Percentiles rank a stretch among this genome's conserved stretches.
These are phyloP conservation scores for Peromyscus melanophrys DNA, from an alignment of 2,797 vertebrate species.

Conservation along the genomic window DNA sequence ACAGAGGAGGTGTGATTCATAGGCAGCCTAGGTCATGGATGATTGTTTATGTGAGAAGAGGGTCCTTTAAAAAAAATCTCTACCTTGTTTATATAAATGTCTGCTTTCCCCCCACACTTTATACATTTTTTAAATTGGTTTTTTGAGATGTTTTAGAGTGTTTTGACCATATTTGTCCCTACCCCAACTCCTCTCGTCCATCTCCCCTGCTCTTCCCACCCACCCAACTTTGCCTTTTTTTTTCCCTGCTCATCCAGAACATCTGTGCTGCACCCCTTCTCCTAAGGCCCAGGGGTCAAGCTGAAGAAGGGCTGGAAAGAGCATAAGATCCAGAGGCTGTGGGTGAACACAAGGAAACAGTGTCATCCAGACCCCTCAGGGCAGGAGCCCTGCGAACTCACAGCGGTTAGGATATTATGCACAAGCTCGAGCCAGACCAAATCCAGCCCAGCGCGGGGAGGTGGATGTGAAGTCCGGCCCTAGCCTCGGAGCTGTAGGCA, in stretches of 20 bases:
- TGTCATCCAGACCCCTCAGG: neutral
- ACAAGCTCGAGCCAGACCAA: neutral
- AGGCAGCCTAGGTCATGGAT: neutral
- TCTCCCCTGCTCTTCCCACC: neutral
- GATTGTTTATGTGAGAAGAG: neutral
- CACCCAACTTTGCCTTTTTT: neutral
- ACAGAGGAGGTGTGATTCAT: neutral
- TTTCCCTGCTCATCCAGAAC: neutral
- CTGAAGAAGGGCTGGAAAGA: neutral
- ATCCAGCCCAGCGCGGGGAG: neutral
- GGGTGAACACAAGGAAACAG: neutral
- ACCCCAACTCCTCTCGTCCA: neutral
- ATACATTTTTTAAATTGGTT: neutral
- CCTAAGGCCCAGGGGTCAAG: neutral
- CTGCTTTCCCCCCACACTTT: neutral
- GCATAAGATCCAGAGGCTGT: neutral
- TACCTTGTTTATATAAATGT: neutral
- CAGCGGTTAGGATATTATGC: neutral
- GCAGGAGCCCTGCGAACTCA: neutral
- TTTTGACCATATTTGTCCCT: neutral
- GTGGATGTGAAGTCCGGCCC: neutral
- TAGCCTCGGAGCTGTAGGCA: neutral
- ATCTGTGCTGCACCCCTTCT: neutral
- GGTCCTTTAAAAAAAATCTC: neutral
- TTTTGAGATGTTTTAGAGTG: neutral